Evolutionary conservation across 2,888 invertebrate genomes (phyloP).

Genomic region (Stenotaenia linearis): DNA sequence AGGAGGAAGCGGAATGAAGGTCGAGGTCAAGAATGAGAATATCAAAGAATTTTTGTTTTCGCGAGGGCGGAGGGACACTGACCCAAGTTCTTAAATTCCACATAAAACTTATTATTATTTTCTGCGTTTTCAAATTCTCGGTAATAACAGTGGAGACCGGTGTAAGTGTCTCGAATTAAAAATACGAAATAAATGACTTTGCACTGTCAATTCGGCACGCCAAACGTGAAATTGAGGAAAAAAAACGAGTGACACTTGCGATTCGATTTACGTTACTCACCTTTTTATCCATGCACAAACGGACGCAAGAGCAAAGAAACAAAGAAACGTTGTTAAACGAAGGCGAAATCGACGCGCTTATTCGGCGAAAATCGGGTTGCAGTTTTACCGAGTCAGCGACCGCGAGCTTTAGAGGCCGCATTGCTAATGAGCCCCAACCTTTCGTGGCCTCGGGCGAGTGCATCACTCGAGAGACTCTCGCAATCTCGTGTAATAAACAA

Average conservation of each 20-base stretch:
- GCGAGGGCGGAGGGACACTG: conserved; percentile 24
- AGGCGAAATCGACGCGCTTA: neutral
- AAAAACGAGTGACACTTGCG: no score
- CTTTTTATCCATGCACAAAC: neutral
- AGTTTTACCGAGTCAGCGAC: neutral
- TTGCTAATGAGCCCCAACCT: neutral
- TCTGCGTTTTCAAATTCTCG: neutral
- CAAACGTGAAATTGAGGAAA: no score
- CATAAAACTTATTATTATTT: neutral
- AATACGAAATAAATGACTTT: no score
- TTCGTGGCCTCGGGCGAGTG: neutral
- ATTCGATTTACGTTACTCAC: neutral
- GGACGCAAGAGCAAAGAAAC: no score
- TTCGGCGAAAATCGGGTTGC: neutral
- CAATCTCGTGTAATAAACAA: no score
- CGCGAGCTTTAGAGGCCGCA: neutral
- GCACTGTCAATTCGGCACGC: no score
- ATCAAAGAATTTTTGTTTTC: neutral
- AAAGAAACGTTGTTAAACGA: neutral
- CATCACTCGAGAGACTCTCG: no score
- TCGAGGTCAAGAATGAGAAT: neutral
- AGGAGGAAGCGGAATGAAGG: conserved; percentile 1
- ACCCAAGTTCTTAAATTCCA: neutral
- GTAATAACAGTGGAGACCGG: neutral
- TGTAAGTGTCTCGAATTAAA: no score